These are phyloP conservation scores for Pyxicephalus adspersus DNA, from an alignment of 2,113 vertebrate species.

Conservation along the genomic window DNA sequence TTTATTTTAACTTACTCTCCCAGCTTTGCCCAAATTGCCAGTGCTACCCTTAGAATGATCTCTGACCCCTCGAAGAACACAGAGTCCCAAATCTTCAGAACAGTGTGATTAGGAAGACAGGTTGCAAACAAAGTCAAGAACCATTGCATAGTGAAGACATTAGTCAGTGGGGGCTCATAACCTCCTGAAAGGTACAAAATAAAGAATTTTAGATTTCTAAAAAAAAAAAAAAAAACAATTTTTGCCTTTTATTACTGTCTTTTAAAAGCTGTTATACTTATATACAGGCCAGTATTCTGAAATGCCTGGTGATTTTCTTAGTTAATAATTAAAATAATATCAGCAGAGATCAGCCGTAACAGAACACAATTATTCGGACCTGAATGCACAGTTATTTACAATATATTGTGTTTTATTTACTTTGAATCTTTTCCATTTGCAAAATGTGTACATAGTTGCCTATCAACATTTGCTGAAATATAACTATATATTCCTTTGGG, in stretches of 20 bases:
- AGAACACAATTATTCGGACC: too few species aligned
- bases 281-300: not conserved
- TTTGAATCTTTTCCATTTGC: too few species aligned
- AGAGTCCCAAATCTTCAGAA: conserved; percentile 98
- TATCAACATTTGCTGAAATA: too few species aligned
- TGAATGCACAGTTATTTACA: too few species aligned
- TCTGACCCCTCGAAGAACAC: conserved; percentile 98
- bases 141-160: conserved; percentile 99
- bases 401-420: too few species aligned
- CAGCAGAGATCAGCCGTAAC: too few species aligned
- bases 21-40: conserved; percentile 94
- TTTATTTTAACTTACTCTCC: conserved; percentile 85
- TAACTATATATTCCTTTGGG: too few species aligned
- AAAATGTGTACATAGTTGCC: too few species aligned
- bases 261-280: too few species aligned
- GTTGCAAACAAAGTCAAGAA: conserved; percentile 98
- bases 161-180: conserved; percentile 95
- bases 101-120: conserved; percentile 92
- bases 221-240: not conserved
- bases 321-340: too few species aligned
- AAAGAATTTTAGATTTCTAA: not conserved
- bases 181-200: conserved; percentile 76
- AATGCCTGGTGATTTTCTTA: not conserved
- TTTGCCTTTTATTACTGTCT: not conserved
- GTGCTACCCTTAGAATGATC: conserved; percentile 89